Evolutionary conservation across 1,140 invertebrate species (phyloP).

Genomic region (Doryteuthis pealeii): DNA sequence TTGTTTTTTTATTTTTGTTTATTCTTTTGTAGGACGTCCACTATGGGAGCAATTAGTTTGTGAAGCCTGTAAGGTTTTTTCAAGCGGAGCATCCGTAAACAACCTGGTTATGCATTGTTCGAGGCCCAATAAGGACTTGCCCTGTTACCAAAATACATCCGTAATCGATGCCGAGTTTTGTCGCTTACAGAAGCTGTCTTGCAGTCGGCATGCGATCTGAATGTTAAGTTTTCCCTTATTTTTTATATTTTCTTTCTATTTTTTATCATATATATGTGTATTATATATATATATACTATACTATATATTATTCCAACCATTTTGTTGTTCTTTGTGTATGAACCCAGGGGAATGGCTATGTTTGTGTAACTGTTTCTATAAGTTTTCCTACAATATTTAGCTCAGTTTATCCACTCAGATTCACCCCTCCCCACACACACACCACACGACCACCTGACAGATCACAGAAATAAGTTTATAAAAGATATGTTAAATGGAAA

Average conservation of each 20-base stretch:
- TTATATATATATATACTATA: too few species aligned
- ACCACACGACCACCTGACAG: too few species aligned
- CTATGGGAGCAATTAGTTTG: slow-evolving; percentile 91
- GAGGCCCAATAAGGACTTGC: slow-evolving; percentile 91
- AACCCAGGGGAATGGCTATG: too few species aligned
- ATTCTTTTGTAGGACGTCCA: slow-evolving; percentile 71
- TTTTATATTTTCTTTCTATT: not conserved
- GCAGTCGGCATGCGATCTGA: slow-evolving; percentile 97
- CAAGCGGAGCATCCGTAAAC: slow-evolving; percentile 80
- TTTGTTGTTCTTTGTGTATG: slow-evolving; percentile 9
- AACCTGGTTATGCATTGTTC: slow-evolving; percentile 93
- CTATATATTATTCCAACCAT: too few species aligned
- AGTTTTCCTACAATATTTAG: too few species aligned
- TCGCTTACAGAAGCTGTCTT: slow-evolving; percentile 92
- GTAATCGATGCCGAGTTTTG: slow-evolving; percentile 96
- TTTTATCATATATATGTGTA: too few species aligned
- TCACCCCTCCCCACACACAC: too few species aligned
- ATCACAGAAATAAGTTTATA: too few species aligned
- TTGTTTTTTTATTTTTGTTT: not conserved
- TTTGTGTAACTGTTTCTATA: too few species aligned
- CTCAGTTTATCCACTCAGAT: too few species aligned
- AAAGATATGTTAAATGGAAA: too few species aligned
- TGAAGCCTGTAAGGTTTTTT: slow-evolving; percentile 88
- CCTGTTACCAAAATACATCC: slow-evolving; percentile 95
- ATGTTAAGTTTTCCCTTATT: slow-evolving; percentile 74